These are phyloP conservation scores for Caenorhabditis plicata DNA, from an alignment of 2,888 invertebrate species.

Conservation along the genomic window DNA sequence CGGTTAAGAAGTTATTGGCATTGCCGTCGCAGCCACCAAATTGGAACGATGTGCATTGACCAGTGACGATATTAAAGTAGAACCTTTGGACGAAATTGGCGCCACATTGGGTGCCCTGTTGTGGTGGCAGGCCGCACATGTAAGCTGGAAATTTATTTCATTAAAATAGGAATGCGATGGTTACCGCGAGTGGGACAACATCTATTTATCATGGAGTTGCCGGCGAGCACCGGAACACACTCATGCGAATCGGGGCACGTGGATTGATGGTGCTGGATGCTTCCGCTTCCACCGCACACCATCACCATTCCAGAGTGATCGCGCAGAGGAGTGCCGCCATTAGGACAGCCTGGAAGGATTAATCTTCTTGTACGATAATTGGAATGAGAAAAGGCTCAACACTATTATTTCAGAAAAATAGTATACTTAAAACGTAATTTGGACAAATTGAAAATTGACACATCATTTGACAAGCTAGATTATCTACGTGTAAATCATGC, in stretches of 20 bases:
- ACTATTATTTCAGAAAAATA: too few relatives aligned
- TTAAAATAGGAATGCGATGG: background rate
- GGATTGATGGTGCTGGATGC: background rate
- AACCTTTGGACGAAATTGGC: constrained; percentile 35
- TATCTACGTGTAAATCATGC: too few relatives aligned
- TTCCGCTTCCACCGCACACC: constrained; percentile 30
- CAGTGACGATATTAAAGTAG: constrained; percentile 62
- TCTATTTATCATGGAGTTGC: constrained; percentile 37
- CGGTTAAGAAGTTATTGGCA: constrained; percentile 53
- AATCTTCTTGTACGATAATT: too few relatives aligned
- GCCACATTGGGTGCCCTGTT: constrained; percentile 46
- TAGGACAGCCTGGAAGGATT: too few relatives aligned
- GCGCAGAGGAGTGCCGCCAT: constrained; percentile 47
- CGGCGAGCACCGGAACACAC: constrained; percentile 45
- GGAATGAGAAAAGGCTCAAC: too few relatives aligned
- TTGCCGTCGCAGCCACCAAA: constrained; percentile 59
- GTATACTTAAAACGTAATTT: too few relatives aligned
- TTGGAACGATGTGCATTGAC: constrained; percentile 51
- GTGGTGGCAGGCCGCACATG: constrained; percentile 51
- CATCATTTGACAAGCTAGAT: too few relatives aligned
- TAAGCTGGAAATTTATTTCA: constrained; percentile 21
- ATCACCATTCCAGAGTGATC: constrained; percentile 45
- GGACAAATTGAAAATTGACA: too few relatives aligned
- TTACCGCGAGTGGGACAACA: constrained; percentile 51
- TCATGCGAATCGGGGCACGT: constrained; percentile 50